Conservation (phyloP, 2,113 vertebrate genomes). For the Mus musculus region DNA sequence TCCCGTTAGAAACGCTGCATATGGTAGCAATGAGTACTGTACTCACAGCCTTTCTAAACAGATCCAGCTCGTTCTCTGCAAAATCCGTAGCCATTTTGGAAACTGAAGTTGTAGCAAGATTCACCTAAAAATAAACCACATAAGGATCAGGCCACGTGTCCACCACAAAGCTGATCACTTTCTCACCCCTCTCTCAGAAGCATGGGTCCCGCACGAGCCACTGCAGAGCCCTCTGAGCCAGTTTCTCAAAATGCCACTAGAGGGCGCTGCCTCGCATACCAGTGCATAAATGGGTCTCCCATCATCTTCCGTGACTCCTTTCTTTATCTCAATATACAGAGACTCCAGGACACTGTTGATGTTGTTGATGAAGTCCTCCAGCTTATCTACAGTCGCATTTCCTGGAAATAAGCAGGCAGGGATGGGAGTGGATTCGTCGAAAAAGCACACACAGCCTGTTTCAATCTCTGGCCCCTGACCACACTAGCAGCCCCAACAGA, state of each 20-base stretch:
- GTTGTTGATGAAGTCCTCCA: conserved; percentile 92
- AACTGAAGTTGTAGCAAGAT: conserved; percentile 92
- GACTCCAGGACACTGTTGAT: conserved; percentile 94
- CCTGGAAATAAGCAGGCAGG: conserved; percentile 82
- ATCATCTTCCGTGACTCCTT: conserved; percentile 90
- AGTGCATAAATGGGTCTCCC: conserved; percentile 92
- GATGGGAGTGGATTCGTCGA: background rate
- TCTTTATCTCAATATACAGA: conserved; percentile 95
- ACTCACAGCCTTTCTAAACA: conserved; percentile 96
- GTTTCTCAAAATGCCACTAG: background rate
- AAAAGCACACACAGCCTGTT: background rate
- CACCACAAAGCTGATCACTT: too few relatives aligned
- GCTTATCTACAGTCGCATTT: conserved; percentile 85
- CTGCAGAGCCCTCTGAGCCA: accelerated
- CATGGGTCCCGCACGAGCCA: background rate
- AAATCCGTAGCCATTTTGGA: conserved; percentile 97
- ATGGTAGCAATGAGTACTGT: background rate
- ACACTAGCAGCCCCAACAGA: background rate
- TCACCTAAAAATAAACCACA: conserved; percentile 89
- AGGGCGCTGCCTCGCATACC: conserved; percentile 84
- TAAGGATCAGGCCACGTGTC: background rate
- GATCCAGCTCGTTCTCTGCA: conserved; percentile 95
- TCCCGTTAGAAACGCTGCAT: background rate
- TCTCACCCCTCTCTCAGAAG: background rate
- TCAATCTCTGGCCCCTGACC: background rate